Evolutionary conservation across 2,888 invertebrate species (phyloP).

Genomic region (Leptogaster cylindrica): DNA sequence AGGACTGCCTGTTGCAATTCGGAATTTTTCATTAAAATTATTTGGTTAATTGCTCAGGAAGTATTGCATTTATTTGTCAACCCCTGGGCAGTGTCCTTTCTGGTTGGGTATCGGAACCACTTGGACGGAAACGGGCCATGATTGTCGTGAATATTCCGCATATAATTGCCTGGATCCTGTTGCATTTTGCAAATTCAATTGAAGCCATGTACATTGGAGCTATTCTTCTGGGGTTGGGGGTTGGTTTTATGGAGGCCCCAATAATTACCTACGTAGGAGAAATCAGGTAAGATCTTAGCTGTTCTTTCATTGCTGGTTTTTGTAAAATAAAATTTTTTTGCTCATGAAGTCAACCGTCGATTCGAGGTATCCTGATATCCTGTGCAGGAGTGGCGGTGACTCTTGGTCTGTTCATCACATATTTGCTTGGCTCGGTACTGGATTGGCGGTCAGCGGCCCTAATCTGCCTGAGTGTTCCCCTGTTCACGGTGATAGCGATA

Average conservation of each 20-base stretch:
- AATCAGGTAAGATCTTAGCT: slow-evolving; percentile 61
- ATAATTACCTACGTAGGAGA: slow-evolving; percentile 69
- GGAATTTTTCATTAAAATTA: too few relatives aligned
- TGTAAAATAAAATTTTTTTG: neutral
- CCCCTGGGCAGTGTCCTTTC: slow-evolving; percentile 67
- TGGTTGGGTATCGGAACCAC: slow-evolving; percentile 65
- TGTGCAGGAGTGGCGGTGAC: slow-evolving; percentile 61
- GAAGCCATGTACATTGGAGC: slow-evolving; percentile 64
- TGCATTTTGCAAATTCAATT: slow-evolving; percentile 64
- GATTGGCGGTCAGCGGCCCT: slow-evolving; percentile 66
- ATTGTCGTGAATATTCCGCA: slow-evolving; percentile 68
- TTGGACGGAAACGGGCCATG: slow-evolving; percentile 66
- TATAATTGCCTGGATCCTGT: slow-evolving; percentile 66
- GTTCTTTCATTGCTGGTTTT: neutral
- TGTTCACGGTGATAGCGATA: slow-evolving; percentile 64
- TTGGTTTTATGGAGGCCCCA: slow-evolving; percentile 68
- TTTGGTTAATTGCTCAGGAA: slow-evolving; percentile 58
- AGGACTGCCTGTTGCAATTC: slow-evolving; percentile 49
- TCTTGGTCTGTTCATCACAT: slow-evolving; percentile 65
- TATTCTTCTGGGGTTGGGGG: slow-evolving; percentile 65
- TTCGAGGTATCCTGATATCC: slow-evolving; percentile 66
- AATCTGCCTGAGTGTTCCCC: slow-evolving; percentile 63
- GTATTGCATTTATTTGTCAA: slow-evolving; percentile 67
- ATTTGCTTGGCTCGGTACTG: slow-evolving; percentile 64
- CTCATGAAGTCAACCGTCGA: slow-evolving; percentile 63